Evolutionary conservation across 2,113 vertebrate genomes (phyloP), one percentile per base, ranked within the genome.

Genomic region (Arvicanthis niloticus): DNA sequence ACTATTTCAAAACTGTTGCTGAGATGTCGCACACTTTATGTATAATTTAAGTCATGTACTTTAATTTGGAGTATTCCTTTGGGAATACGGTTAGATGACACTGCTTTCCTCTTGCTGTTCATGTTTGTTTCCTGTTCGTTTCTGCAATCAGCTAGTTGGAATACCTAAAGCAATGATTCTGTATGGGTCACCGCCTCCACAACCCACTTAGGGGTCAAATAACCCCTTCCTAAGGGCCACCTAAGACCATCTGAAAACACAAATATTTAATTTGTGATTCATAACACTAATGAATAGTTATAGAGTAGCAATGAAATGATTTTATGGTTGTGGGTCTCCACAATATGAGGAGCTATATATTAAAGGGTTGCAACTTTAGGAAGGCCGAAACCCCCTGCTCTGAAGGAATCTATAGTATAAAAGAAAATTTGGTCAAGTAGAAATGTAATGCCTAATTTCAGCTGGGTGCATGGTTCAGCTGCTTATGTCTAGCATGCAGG

Each of bases 21-120:
- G 77, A 93, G 42, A 26, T 31, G n/a, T 40, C 22, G n/a, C 31
- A 7, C 21, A 34, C 12, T 93, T 82, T 75, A 21, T 62, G 12
- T 85, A 93, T 78, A 91, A 21, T 45, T 42, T 89, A 96, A 85
- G 72, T 82, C n/a, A 42, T 67, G 3, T 42, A n/a, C 24, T 96
- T 92, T 77, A 65, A 75, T 88, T 96, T 24, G 51, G 75, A 87
- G 91, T 95, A 80, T 80, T 21, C 22, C 10, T 26, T 11, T 77
- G 4, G 4, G 0, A 24, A 58, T 92, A 75, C n/a, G 45, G 42
- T 76, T 80, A 84, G 13, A 22, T 96, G 70, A 84, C 40, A 82
- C 12, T 3, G 10, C 21, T 92, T 96, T 15, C 8, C 81, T 85
- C 81, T 85, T 65, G 15, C n/a, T 65, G 2, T 65, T 65, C 3